Base-by-base conservation (phyloP, 2,797 vertebrate genomes). In the Dermochelys coriacea region DNA sequence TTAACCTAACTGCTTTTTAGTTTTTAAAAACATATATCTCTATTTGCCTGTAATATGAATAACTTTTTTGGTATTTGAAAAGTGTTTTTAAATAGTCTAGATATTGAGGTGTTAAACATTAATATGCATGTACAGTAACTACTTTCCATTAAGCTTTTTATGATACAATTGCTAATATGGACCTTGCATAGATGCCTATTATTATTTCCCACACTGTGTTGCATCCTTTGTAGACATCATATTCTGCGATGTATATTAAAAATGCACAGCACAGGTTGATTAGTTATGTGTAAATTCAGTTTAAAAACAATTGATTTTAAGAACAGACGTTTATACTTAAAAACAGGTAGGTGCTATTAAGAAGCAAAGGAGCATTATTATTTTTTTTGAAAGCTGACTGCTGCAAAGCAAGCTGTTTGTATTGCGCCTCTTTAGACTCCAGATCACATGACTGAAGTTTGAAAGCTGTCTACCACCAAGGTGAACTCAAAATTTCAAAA, bases 401-500 rank as follows among this genome's bases (percentile, higher is more conserved):
- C 85, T 92, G 50, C 49, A 89, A 89, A 96, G 81, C 92, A 84
- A 21, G 21, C 82, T 96, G 77, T 54, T 93, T 95, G 88, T 89
- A 95, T 86, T 93, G 84, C 85, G 16, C 71, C 82, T 95, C 57
- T 81, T 87, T 78, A 68, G 93, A 87, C 88, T 93, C 93, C 55
- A 90, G 94, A 86, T 81, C 94, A 86, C 41, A 78, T 94, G 52
- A 57, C 50, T 92, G 64, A 95, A 96, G 92, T 94, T 94, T 94
- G 89, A 86, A 96, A 96, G 87, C 84, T 95, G 2, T 88, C 93
- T 86, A 51, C 37, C 87, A 75, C 37, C 55, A 88, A 82, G 47
- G 64, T 91, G 81, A 97, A 90, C 85, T 91, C 19, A 94, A 68
- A 91, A 86, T 86, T 89, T 97, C 49, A 92, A 81, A 96, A 93